Percentiles rank a stretch among this genome's conserved stretches.
Conservation (phyloP, 2,888 invertebrate species). For the Spisula solida region DNA sequence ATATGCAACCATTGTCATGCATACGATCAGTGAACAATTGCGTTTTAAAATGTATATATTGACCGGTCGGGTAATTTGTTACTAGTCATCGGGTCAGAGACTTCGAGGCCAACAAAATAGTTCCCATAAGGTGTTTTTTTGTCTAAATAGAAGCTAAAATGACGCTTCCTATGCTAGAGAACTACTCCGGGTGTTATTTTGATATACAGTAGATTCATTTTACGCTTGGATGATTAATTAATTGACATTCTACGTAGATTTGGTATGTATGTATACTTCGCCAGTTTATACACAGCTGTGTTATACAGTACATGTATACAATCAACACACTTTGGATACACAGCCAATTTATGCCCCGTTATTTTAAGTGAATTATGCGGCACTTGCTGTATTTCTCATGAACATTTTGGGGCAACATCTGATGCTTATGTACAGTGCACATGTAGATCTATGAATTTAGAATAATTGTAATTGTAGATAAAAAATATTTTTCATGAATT, state of each 20-base stretch:
- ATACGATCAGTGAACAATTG: background rate
- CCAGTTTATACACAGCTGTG: background rate
- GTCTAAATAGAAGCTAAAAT: background rate
- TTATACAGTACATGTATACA: background rate
- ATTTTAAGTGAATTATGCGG: background rate
- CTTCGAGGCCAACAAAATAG: background rate
- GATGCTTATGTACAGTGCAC: background rate
- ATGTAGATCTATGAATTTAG: background rate
- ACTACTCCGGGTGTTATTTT: background rate
- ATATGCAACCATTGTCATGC: conserved; percentile 9
- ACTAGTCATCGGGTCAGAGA: background rate
- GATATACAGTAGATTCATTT: background rate
- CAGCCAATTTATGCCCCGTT: background rate
- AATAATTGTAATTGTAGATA: background rate
- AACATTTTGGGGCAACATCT: background rate
- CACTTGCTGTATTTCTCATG: background rate
- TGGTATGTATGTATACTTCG: background rate
- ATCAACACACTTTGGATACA: background rate
- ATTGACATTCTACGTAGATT: too few species aligned
- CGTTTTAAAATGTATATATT: background rate
- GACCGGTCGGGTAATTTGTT: background rate
- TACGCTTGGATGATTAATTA: background rate
- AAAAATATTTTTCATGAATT: background rate
- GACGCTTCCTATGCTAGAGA: background rate
- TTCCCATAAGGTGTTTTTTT: background rate